phyloP scores from a whole-genome alignment of 2,113 vertebrate genomes.

The Aphelocoma coerulescens region DNA sequence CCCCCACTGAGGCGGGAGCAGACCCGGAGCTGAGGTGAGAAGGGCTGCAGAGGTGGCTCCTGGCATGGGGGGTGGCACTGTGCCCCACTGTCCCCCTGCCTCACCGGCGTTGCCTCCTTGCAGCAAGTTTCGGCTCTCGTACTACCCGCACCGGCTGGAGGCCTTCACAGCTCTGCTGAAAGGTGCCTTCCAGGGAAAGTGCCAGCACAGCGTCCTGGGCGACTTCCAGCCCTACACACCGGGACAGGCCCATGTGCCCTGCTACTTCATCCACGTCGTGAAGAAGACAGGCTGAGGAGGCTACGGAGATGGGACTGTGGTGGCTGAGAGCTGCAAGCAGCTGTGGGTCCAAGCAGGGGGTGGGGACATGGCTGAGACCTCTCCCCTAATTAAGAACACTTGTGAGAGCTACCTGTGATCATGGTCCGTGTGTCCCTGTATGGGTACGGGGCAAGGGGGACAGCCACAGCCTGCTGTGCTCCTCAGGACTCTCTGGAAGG shows the following conservation, averaged over 20 bases:
- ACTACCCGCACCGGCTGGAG: slow-evolving; percentile 89
- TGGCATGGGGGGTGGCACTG: fast-evolving
- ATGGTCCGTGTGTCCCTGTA: neutral
- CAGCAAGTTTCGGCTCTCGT: slow-evolving; percentile 95
- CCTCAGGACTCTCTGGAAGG: neutral
- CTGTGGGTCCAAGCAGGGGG: neutral
- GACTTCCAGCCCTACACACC: slow-evolving; percentile 88
- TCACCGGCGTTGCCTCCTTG: neutral
- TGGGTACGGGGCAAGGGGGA: neutral
- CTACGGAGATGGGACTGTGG: neutral
- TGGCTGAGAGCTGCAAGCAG: neutral
- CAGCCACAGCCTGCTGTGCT: fast-evolving
- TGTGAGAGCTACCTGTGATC: neutral
- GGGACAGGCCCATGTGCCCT: slow-evolving; percentile 78
- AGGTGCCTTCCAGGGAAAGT: slow-evolving; percentile 81
- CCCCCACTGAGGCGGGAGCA: slow-evolving; percentile 53
- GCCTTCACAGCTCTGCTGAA: slow-evolving; percentile 84
- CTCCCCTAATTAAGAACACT: slow-evolving; percentile 22
- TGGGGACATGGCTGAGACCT: neutral
- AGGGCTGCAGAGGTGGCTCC: neutral
- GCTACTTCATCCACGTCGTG: slow-evolving; percentile 96
- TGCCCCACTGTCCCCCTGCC: fast-evolving
- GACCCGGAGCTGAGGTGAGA: slow-evolving; percentile 84
- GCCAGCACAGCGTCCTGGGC: slow-evolving; percentile 86
- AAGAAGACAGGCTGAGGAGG: slow-evolving; percentile 79